Percentiles rank a stretch among this genome's conserved stretches.
phyloP scores from a whole-genome alignment of 1,140 invertebrate genomes.

The Zaprionus capensis region DNA sequence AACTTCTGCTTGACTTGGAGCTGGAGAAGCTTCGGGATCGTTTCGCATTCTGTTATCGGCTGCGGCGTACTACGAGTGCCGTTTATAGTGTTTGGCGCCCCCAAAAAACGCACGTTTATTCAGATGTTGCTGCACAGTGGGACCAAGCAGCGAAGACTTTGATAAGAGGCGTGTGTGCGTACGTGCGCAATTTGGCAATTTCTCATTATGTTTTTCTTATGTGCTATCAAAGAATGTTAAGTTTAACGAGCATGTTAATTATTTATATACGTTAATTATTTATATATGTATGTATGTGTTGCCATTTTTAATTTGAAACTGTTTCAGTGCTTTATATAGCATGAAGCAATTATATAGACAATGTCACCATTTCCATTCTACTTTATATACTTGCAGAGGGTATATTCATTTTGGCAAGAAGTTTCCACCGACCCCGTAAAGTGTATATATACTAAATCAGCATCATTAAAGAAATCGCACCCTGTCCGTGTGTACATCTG shows the following conservation, averaged over 20 bases:
- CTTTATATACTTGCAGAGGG: too few species aligned
- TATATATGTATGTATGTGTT: too few species aligned
- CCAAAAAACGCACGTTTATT: slow-evolving; percentile 43
- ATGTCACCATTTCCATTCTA: background rate
- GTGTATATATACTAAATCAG: too few species aligned
- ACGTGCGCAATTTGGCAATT: background rate
- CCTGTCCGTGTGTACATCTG: too few species aligned
- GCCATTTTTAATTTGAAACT: background rate
- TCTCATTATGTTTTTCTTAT: background rate
- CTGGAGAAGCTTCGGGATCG: slow-evolving; percentile 5
- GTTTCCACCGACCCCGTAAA: too few species aligned
- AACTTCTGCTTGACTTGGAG: background rate
- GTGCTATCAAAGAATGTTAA: background rate
- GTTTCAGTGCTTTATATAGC: background rate
- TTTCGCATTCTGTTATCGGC: slow-evolving; percentile 30
- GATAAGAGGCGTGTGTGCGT: slow-evolving; percentile 14
- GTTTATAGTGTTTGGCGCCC: slow-evolving; percentile 9
- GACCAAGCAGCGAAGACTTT: background rate
- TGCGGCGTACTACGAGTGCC: slow-evolving; percentile 36
- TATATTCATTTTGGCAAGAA: too few species aligned
- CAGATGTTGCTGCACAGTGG: slow-evolving; percentile 27
- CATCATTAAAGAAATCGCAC: too few species aligned
- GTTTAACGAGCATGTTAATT: background rate
- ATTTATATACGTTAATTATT: too few species aligned
- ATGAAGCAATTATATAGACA: background rate